Evolutionary conservation across 2,888 invertebrate genomes (phyloP), one percentile per base, ranked within the genome.

Genomic region (Meloe dianella): DNA sequence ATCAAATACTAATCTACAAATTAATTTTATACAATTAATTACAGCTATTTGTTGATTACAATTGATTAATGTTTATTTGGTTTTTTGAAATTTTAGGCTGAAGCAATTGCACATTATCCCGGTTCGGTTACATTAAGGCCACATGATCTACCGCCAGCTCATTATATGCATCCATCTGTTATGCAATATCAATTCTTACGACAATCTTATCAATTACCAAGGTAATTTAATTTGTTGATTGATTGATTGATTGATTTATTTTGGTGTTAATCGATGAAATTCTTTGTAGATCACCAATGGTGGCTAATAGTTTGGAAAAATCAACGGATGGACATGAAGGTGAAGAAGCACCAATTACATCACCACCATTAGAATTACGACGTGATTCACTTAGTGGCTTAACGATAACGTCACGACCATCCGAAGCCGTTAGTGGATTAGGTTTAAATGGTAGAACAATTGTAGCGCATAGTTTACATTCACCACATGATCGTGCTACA

Each of bases 321-420:
- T 87, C 88, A 64, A 77, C 76, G 4, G 84, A 84, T 72, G 82
- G 83, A 1, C 83, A 83, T 67, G 84, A 84, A 75, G 84, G 84
- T n/a, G 84, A 84, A 74, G 84, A 84, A 73, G 84, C 84, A 35
- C 84, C 84, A 1, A 80, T 82, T 9, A 82, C 82, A 12, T 82
- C 82, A 57, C 92, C 93, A 74, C 92, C 93, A 32, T 83, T 92
- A 76, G 93, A 93, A 84, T 82, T 92, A 77, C 87, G 92, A 60
- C 83, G 89, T 51, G 41, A 41, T 41, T 35, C 35, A 12, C 1
- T 35, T 35, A 35, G 35, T 35, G 17, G 41, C 17, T 41, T 41
- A 41, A 38, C 38, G 14, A 14, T 38, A 38, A 41, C n/a, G 5
- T 17, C 41, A 41, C n/a, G 41, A 41, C 17, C 41, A n/a, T 86